Evolutionary conservation across 1,140 invertebrate genomes (phyloP), one percentile per base, ranked within the genome.

Genomic region (Zaprionus inermis): DNA sequence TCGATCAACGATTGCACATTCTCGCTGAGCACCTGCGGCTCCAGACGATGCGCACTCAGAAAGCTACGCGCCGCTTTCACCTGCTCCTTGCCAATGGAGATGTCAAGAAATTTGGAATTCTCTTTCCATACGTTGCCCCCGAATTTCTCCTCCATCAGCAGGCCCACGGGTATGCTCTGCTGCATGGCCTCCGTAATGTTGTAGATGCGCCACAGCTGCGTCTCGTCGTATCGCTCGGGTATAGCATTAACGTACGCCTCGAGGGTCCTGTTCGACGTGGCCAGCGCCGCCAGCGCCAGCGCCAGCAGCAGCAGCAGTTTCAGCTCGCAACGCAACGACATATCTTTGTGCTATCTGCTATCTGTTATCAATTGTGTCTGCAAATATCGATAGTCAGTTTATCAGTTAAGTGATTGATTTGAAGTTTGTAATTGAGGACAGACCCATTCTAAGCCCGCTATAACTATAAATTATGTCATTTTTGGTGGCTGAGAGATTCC

Each of bases 171-270:
- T 66, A 90, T 63, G 9, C 49, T 65, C 28, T 70, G 70, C 10
- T 67, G 75, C 81, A 91, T 73, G 5, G 76, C 74, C 52, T 85
- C 80, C 7, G 88, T 90, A 14, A 90, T 89, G 72, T 92, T 92
- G 64, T 92, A 80, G 12, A 94, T 93, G 69, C 94, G 93, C 94
- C 94, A 94, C 24, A 94, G 72, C 83, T 94, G 94, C 36, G 93
- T 93, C 32, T 94, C 94, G 38, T 93, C 92, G 70, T 93, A 94
- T 24, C 93, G 92, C 51, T 94, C 93, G 1, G 86, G 83, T 14
- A 88, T 83, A 12, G 76, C 81, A 59, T 91, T 91, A 5, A 60
- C 71, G 38, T 84, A 73, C 36, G 34, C 65, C 0, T 68, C 32
- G 2, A 72, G 20, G n/a, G 81, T 77, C 22, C 60, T 46, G 52